Evolutionary conservation across 2,797 vertebrate genomes (phyloP), one percentile per base, ranked within the genome.

Genomic region (Pipistrellus pygmaeus): DNA sequence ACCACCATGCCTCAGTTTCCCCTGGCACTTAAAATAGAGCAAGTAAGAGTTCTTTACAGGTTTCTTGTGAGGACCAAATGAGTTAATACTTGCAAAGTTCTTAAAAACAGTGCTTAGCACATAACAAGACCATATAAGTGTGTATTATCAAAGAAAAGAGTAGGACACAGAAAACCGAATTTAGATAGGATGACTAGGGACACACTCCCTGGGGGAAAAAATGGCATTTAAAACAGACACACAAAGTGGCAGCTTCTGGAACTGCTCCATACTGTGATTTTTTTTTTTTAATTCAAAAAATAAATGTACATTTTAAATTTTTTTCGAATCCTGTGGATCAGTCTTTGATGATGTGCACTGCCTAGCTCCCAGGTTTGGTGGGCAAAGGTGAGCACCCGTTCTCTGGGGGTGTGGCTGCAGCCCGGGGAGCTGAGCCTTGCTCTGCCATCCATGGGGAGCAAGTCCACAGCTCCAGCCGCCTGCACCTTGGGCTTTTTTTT

Each of bases 1-100:
- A 85, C 10, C 10, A 27, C 78, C 69, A 18, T 30, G 51, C 92
- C 84, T 89, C 51, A 23, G n/a, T 78, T 71, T 96, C 84, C 87
- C 88, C 85, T n/a, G 8, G 1, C 44, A 77, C 77, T 64, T 86
- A 57, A 84, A 91, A 83, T 14, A 76, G 64, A 78, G 30, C 25
- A 30, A 57, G 41, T n/a, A 35, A 83, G 35, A 51, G 23, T 35
- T 35, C n/a, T 35, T 51, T 57, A 44, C 46, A 72, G 46, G 44
- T 23, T 23, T 69, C 27, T 18, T 41, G 9, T 41, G 46, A 57
- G 30, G 27, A 77, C 15, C 2, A 27, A 68, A 41, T 48, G 73
- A 64, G 3, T 44, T 57, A 80, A 80, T 71, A 23, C 30, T 71
- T 73, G 8, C 38, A 77, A 57, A 88, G 25, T 25, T 41, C 62